Evolutionary conservation across 2,888 invertebrate genomes (phyloP).

Genomic region (Carpatolechia fugitivella): DNA sequence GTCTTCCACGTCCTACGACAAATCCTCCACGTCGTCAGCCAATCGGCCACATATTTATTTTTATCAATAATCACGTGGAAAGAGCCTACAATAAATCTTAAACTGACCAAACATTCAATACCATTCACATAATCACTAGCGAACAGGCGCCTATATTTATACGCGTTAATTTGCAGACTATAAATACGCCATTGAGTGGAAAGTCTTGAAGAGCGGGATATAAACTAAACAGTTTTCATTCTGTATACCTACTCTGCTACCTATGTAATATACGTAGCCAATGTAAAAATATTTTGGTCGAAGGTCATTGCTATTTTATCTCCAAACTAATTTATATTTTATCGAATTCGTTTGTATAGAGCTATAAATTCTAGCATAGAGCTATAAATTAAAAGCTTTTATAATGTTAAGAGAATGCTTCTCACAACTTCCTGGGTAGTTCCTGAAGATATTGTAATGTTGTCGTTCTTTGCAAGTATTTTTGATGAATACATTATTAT

Average conservation of each 20-base stretch:
- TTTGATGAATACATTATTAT: too few relatives aligned
- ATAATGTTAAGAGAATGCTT: too few relatives aligned
- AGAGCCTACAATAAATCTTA: not conserved
- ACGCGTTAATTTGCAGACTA: not conserved
- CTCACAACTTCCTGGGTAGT: too few relatives aligned
- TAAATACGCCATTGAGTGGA: not conserved
- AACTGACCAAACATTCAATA: not conserved
- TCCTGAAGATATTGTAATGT: too few relatives aligned
- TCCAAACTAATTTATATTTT: not conserved
- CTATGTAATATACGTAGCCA: not conserved
- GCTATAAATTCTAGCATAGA: not conserved
- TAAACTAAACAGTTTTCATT: not conserved
- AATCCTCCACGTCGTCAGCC: not conserved
- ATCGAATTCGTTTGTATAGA: not conserved
- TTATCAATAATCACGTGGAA: not conserved
- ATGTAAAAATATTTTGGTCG: not conserved
- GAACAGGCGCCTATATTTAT: not conserved
- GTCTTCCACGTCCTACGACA: not conserved
- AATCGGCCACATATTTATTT: not conserved
- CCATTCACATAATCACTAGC: not conserved
- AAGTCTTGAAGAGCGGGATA: not conserved
- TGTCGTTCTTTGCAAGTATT: too few relatives aligned
- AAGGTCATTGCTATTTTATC: conserved; percentile 10
- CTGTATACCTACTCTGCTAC: not conserved
- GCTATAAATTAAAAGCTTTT: too few relatives aligned